Conservation (phyloP, 2,888 invertebrate species). For the Agriopis leucophaearia region DNA sequence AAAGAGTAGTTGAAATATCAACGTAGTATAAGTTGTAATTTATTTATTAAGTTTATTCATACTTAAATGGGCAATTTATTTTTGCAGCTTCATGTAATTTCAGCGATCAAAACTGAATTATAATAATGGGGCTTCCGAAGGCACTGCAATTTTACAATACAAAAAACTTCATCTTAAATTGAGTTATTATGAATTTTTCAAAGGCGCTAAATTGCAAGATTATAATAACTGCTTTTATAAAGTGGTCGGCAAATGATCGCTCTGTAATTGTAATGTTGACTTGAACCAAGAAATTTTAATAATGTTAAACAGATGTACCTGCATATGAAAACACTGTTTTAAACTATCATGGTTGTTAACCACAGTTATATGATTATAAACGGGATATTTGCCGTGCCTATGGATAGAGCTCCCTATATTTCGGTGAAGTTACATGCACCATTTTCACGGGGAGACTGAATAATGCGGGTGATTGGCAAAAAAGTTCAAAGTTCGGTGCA, state of each 20-base stretch:
- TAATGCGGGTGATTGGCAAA: no score
- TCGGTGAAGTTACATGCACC: no score
- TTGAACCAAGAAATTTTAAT: slow-evolving; percentile 16
- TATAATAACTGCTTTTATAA: slow-evolving; percentile 74
- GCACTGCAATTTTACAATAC: slow-evolving; percentile 57
- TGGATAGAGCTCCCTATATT: no score
- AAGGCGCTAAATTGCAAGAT: slow-evolving; percentile 76
- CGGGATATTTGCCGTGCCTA: no score
- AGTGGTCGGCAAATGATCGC: slow-evolving; percentile 59
- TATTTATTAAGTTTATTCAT: neutral
- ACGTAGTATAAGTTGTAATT: neutral
- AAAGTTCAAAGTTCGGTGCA: no score
- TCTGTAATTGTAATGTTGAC: slow-evolving; percentile 52
- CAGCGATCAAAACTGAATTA: slow-evolving; percentile 59
- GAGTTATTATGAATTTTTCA: slow-evolving; percentile 76
- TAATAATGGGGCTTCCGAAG: slow-evolving; percentile 64
- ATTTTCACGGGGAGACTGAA: no score
- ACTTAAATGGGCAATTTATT: neutral
- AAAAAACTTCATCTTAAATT: slow-evolving; percentile 68
- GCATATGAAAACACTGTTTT: no score
- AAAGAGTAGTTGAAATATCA: no score
- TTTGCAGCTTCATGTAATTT: slow-evolving; percentile 20
- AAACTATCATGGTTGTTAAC: no score
- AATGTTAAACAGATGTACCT: neutral
- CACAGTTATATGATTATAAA: no score